Percentiles rank a stretch among this genome's conserved stretches.
These are phyloP conservation scores for Plutella xylostella DNA, from an alignment of 2,888 invertebrate species.

Conservation along the genomic window DNA sequence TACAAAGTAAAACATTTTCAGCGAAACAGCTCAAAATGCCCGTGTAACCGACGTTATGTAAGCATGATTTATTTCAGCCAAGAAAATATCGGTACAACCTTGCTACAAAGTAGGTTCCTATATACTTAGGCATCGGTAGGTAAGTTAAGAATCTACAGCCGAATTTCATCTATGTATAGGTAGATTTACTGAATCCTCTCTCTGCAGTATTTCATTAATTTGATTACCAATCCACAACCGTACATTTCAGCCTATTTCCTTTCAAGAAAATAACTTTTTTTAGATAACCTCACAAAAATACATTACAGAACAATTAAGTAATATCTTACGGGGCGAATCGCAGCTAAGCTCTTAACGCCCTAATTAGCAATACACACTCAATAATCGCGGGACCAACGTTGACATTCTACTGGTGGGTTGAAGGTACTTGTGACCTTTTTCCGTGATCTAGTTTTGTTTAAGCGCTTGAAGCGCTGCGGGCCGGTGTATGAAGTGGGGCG, in stretches of 20 bases:
- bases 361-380: constrained; percentile 17
- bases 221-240: constrained; percentile 10
- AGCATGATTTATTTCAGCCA: too few relatives aligned
- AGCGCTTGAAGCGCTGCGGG: constrained; percentile 35
- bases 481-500: not conserved
- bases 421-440: constrained; percentile 29
- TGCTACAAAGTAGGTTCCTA: not conserved
- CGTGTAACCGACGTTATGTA: too few relatives aligned
- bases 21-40: too few relatives aligned
- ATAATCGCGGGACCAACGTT: constrained; percentile 17
- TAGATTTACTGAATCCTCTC: not conserved
- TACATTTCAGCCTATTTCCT: constrained; percentile 14
- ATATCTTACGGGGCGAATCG: constrained; percentile 8
- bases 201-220: constrained; percentile 5
- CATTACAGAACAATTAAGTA: constrained; percentile 21
- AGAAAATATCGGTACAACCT: not conserved
- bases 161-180: not conserved
- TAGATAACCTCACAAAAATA: constrained; percentile 20
- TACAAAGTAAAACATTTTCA: too few relatives aligned
- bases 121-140: not conserved
- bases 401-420: constrained; percentile 20
- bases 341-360: constrained; percentile 6
- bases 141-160: not conserved
- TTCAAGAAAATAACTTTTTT: constrained; percentile 11
- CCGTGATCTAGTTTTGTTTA: constrained; percentile 19